These are phyloP conservation scores for Psittacula derbiana DNA, from an alignment of 2,797 vertebrate genomes.

Conservation along the genomic window DNA sequence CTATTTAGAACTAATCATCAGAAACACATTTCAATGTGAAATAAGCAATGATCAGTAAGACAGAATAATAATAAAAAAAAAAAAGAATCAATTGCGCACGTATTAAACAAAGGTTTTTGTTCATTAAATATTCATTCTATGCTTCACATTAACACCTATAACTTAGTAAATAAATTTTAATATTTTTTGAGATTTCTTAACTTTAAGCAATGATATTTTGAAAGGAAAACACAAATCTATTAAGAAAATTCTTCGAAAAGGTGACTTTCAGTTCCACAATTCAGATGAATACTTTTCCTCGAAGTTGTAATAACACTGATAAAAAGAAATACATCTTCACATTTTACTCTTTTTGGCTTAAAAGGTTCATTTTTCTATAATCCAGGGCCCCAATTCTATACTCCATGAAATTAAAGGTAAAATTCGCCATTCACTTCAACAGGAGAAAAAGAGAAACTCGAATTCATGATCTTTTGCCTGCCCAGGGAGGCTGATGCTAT, in stretches of 20 bases:
- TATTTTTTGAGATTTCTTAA: not conserved
- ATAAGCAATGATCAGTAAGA: slow-evolving; percentile 66
- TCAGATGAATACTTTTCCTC: not conserved
- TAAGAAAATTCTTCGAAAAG: not conserved
- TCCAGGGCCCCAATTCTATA: not conserved
- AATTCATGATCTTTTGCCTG: accelerated
- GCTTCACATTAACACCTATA: not conserved
- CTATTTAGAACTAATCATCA: slow-evolving; percentile 67
- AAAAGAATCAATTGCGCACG: not conserved
- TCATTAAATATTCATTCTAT: slow-evolving; percentile 9
- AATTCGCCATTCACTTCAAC: not conserved
- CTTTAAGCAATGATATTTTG: not conserved
- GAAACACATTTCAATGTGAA: slow-evolving; percentile 71
- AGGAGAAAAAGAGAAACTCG: not conserved
- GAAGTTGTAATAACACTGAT: not conserved
- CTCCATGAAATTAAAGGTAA: not conserved
- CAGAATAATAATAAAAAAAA: slow-evolving; percentile 37
- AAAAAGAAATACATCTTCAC: not conserved
- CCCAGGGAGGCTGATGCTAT: too few relatives aligned
- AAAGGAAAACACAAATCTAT: not conserved
- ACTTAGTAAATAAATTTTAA: not conserved
- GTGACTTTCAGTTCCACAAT: not conserved
- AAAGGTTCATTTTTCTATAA: not conserved
- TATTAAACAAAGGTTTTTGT: not conserved
- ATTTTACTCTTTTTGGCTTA: not conserved